Percentiles rank a stretch among this genome's conserved stretches.
phyloP scores from a whole-genome alignment of 2,113 vertebrate genomes.

The Tachysurus fulvidraco region DNA sequence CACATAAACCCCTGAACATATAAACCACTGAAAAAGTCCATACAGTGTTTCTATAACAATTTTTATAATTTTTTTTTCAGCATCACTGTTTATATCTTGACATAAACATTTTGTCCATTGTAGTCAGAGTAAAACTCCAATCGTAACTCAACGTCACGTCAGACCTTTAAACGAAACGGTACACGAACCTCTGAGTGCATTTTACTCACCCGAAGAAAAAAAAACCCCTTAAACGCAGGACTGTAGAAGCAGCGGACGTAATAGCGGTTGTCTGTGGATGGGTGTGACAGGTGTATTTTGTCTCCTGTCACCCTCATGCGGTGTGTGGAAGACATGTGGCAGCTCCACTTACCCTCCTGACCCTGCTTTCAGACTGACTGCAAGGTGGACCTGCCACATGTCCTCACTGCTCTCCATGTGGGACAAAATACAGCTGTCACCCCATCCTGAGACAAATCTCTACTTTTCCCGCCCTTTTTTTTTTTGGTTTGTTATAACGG shows the following conservation, averaged over 20 bases:
- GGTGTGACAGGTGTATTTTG: conserved; percentile 18
- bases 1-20: too few species aligned
- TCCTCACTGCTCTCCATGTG: background rate
- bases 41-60: too few species aligned
- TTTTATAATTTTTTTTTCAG: too few species aligned
- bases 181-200: background rate
- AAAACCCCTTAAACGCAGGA: background rate
- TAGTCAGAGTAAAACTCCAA: background rate
- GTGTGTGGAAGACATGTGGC: conserved; percentile 20
- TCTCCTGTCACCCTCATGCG: conserved; percentile 14
- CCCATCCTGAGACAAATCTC: background rate
- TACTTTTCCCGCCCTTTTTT: background rate
- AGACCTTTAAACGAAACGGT: background rate
- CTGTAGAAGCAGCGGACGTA: background rate
- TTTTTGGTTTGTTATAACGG: background rate
- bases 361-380: background rate
- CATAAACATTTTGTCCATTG: background rate
- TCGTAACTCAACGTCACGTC: background rate
- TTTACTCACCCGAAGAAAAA: background rate
- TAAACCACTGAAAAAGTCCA: background rate
- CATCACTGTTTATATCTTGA: background rate
- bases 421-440: background rate
- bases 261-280: background rate
- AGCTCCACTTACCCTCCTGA: conserved; percentile 16
- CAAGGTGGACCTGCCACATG: conserved; percentile 2